Conservation (phyloP, 2,888 invertebrate genomes). For the Dusona sp. region DNA sequence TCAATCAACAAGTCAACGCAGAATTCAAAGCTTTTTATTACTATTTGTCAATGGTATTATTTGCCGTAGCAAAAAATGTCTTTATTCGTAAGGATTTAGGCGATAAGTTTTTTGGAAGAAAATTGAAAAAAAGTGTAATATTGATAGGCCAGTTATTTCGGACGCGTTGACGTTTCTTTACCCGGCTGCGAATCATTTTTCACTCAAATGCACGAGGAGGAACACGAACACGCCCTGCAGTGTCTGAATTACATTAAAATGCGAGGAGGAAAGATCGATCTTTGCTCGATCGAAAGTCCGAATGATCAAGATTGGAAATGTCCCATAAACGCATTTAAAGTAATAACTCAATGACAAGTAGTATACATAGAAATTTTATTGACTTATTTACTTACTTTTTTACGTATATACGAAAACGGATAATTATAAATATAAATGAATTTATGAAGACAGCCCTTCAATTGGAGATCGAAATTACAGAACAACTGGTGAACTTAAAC, state of each 20-base stretch:
- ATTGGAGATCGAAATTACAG: constrained; percentile 76
- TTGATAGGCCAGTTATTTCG: constrained; percentile 83
- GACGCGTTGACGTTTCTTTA: constrained; percentile 84
- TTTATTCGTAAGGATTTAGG: background rate
- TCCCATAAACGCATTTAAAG: constrained; percentile 83
- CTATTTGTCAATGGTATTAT: constrained; percentile 87
- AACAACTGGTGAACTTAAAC: constrained; percentile 84
- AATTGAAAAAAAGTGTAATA: constrained; percentile 10
- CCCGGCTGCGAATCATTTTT: constrained; percentile 84
- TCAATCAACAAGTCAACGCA: constrained; percentile 87
- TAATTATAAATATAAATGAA: constrained; percentile 14
- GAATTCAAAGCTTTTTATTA: constrained; percentile 88
- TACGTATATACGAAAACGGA: background rate
- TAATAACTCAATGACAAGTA: constrained; percentile 39
- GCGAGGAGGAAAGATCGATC: constrained; percentile 84
- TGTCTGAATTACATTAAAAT: constrained; percentile 85
- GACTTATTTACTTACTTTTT: too few relatives aligned
- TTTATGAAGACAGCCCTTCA: constrained; percentile 75
- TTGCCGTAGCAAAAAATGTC: background rate
- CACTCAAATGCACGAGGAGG: constrained; percentile 85
- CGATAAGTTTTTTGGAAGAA: background rate
- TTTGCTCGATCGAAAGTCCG: constrained; percentile 79
- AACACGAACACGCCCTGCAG: constrained; percentile 84
- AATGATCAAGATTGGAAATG: constrained; percentile 83
- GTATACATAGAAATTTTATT: background rate